Base-by-base conservation (phyloP, 2,888 invertebrate genomes). In the Drosophila recens region DNA sequence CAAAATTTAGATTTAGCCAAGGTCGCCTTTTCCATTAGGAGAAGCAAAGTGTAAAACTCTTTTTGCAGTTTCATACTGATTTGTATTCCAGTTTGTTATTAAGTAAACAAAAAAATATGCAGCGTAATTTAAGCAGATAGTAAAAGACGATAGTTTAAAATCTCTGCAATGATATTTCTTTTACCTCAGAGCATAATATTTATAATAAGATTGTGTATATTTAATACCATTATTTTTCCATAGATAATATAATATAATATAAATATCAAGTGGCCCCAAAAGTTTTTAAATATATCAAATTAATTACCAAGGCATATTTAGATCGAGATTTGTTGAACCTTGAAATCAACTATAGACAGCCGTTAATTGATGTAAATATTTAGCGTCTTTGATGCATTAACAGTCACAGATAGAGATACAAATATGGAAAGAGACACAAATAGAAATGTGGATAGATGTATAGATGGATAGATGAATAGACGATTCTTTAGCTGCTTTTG, bases 361-460 rank as follows among this genome's bases (percentile, higher is more conserved):
- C 72, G 53, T 40, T 54, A 76, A 75, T 57, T 61, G 57, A 48
- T 46, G 56, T 53, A 67, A 68, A 65, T 54, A 54, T 30, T 56
- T 40, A 43, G 42, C 69, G 58, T 67, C 64, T 78, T 54, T 58
- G 52, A 49, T 71, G 71, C 59, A 64, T 75, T 72, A 79, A 64
- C 78, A 75, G 30, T 46, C 17, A 17, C 23, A 36, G 3, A 27
- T 8, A 33, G 2, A 20, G 2, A 42, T 15, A 17, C 15, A 38
- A 6, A 36, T 8, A 17, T 49, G 13, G 13, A 57, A 33, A 34
- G 30, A 36, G 11, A 46, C 23, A 30, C 8, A 46, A 15, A 23
- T 27, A 23, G 17, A 54, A 15, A 61, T 56, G 27, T 17, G 33
- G 30, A 61, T 36, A 53, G 17, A 23, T 23, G 23, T 4, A 23